These are phyloP conservation scores for Caenorhabditis afra DNA, from an alignment of 2,888 invertebrate species.

Conservation along the genomic window DNA sequence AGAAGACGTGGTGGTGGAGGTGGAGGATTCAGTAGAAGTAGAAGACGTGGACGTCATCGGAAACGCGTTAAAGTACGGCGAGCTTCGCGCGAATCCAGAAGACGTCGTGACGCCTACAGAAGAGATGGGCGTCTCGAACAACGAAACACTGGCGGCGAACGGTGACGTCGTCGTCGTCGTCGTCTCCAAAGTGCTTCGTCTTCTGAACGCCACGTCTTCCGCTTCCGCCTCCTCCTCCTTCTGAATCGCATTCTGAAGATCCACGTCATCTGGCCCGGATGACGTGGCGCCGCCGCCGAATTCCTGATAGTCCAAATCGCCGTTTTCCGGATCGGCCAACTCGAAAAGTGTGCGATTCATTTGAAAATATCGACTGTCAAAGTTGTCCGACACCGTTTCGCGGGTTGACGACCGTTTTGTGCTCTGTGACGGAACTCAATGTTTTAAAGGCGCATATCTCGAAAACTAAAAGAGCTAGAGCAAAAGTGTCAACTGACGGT, in stretches of 20 bases:
- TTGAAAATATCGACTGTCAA: constrained; percentile 30
- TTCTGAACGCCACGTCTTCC: no score
- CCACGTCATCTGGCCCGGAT: constrained; percentile 51
- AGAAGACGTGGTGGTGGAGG: neutral
- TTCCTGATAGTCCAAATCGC: constrained; percentile 38
- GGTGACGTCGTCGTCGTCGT: constrained; percentile 12
- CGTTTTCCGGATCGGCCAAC: constrained; percentile 24
- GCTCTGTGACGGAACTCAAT: constrained; percentile 22
- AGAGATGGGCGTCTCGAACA: constrained; percentile 49
- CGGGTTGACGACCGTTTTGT: constrained; percentile 30
- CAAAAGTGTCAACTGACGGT: neutral
- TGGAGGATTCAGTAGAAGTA: neutral
- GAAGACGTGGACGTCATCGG: neutral
- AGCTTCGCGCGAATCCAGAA: constrained; percentile 3
- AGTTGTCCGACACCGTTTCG: constrained; percentile 43
- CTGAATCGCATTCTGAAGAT: constrained; percentile 29
- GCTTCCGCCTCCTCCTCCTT: constrained; percentile 5
- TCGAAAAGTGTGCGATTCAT: constrained; percentile 40
- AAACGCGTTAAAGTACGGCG: neutral
- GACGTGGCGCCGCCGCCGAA: neutral
- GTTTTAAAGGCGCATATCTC: constrained; percentile 5
- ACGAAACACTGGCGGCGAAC: constrained; percentile 25
- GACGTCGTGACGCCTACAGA: neutral
- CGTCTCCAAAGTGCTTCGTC: neutral
- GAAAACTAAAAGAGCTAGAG: neutral